phyloP scores from a whole-genome alignment of 2,797 vertebrate species.

The Pygocentrus nattereri region DNA sequence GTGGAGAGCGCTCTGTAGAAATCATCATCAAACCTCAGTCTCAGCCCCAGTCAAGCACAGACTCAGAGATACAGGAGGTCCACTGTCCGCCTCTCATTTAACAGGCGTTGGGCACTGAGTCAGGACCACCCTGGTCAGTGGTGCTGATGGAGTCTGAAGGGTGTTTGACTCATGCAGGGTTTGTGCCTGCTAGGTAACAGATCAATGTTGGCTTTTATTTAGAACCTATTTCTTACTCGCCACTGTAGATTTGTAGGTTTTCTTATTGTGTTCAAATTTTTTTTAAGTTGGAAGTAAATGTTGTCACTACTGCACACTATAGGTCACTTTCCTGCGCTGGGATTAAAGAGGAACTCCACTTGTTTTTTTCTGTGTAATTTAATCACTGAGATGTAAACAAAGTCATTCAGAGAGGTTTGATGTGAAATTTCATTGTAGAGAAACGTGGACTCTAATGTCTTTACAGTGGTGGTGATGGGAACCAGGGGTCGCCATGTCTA shows the following conservation, averaged over 20 bases:
- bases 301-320: not conserved
- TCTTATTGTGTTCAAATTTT: not conserved
- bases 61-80: conserved; percentile 66
- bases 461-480: no score
- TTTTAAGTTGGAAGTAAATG: not conserved
- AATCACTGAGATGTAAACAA: no score
- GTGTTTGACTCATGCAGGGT: not conserved
- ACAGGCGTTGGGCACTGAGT: conserved; percentile 30
- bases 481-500: no score
- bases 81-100: conserved; percentile 73
- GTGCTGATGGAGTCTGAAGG: not conserved
- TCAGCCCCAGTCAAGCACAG: conserved; percentile 65
- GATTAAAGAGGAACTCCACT: not conserved
- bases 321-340: not conserved
- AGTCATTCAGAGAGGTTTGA: no score
- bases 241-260: conserved; percentile 9
- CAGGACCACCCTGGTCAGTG: conserved; percentile 22
- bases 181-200: no score
- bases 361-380: no score
- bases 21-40: conserved; percentile 78
- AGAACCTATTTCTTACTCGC: conserved; percentile 9
- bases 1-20: conserved; percentile 74
- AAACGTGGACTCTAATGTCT: no score
- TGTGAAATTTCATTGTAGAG: no score
- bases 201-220: not conserved